Conservation (phyloP, 1,140 invertebrate genomes). For the Zophobas atratus region DNA sequence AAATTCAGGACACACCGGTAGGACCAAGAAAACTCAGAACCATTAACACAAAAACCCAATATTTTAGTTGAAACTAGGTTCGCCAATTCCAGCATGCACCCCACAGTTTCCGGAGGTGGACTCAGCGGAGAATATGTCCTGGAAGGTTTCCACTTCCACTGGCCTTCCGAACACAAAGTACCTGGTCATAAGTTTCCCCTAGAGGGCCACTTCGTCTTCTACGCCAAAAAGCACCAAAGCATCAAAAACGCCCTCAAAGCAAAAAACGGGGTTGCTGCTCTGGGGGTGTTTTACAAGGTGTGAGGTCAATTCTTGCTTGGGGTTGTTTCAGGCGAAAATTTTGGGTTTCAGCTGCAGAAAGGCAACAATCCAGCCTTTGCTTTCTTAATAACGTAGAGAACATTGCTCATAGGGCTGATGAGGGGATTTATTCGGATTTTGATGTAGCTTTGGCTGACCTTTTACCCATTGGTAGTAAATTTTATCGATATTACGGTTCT, state of each 20-base stretch:
- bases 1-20: too few relatives aligned
- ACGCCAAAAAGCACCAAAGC: neutral
- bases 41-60: neutral
- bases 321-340: neutral
- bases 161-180: neutral
- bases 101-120: neutral
- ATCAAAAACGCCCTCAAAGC: neutral
- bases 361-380: neutral
- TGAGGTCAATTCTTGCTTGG: neutral
- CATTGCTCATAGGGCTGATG: neutral
- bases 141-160: neutral
- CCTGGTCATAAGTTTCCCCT: neutral
- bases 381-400: neutral
- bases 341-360: neutral
- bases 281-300: neutral
- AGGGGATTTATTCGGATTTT: neutral
- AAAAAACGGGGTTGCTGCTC: neutral
- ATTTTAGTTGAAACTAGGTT: neutral
- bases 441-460: neutral
- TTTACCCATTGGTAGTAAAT: neutral
- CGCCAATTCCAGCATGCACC: neutral
- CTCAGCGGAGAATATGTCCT: neutral
- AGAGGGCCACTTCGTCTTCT: neutral
- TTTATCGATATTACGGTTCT: constrained; percentile 2
- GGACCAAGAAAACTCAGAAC: too few relatives aligned